Conservation (phyloP, 2,113 vertebrate genomes). For the Zosterops hypoxanthus region DNA sequence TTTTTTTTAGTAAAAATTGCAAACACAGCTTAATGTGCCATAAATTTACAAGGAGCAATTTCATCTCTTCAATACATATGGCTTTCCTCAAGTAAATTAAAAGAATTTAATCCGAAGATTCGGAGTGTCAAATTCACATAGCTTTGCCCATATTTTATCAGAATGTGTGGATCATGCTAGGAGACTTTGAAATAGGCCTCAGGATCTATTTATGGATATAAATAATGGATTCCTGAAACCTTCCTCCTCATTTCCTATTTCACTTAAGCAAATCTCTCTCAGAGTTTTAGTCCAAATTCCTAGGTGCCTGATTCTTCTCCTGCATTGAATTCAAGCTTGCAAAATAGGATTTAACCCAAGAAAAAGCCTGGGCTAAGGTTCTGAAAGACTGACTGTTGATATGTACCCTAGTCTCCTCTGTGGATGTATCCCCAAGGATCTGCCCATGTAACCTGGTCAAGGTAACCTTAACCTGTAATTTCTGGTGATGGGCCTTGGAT, state of each 20-base stretch:
- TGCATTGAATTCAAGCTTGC: not conserved
- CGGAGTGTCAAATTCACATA: not conserved
- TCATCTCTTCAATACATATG: not conserved
- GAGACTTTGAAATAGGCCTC: not conserved
- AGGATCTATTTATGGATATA: not conserved
- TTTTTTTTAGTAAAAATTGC: not conserved
- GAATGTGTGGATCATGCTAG: not conserved
- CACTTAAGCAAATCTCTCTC: not conserved
- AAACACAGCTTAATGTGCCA: not conserved
- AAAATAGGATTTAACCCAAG: not conserved
- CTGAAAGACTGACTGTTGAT: not conserved
- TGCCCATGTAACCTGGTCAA: not conserved
- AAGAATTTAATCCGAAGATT: not conserved
- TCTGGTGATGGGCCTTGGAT: not conserved
- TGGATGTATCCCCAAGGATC: not conserved
- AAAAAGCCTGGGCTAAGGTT: not conserved
- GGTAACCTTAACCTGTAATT: not conserved
- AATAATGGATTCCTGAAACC: not conserved
- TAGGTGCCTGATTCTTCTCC: not conserved
- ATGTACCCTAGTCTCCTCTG: not conserved
- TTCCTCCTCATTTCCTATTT: not conserved
- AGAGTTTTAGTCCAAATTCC: not conserved
- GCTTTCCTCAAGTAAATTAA: not conserved
- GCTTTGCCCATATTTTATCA: not conserved
- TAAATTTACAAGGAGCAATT: not conserved